Evolutionary conservation across 2,113 vertebrate genomes (phyloP).

Genomic region (Malaclemys terrapin): DNA sequence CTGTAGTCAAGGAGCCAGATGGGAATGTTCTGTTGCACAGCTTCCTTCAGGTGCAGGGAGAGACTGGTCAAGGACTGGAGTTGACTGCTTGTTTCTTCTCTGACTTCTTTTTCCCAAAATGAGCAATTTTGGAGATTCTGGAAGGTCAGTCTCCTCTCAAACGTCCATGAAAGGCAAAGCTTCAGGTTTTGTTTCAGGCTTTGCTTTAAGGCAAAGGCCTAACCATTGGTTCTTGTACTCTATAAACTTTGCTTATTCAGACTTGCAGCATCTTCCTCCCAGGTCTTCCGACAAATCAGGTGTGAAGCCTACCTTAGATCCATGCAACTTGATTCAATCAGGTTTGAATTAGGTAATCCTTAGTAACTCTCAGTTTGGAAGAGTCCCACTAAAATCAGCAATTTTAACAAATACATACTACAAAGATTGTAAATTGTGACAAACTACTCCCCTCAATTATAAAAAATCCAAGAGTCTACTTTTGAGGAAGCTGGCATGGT

Average conservation of each 20-base stretch:
- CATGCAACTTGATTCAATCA: neutral
- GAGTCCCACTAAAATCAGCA: neutral
- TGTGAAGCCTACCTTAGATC: neutral
- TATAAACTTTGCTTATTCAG: neutral
- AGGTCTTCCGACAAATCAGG: neutral
- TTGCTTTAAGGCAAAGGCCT: neutral
- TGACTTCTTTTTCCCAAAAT: neutral
- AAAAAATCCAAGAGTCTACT: neutral
- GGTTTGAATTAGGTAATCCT: neutral
- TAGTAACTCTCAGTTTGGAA: neutral
- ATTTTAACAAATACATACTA: neutral
- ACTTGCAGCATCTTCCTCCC: neutral
- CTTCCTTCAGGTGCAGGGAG: neutral
- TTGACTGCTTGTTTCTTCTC: neutral
- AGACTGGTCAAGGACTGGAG: neutral
- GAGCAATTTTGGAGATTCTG: neutral
- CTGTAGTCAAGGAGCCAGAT: too few species aligned
- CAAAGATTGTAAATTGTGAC: neutral
- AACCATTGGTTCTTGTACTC: neutral
- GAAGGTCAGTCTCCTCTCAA: neutral
- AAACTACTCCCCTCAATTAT: neutral
- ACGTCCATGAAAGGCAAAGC: neutral
- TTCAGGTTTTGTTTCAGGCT: neutral
- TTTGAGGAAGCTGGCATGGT: neutral
- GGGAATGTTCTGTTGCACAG: too few species aligned